These are phyloP conservation scores for Rhaphigaster nebulosa DNA, from an alignment of 2,888 invertebrate genomes.

Conservation along the genomic window DNA sequence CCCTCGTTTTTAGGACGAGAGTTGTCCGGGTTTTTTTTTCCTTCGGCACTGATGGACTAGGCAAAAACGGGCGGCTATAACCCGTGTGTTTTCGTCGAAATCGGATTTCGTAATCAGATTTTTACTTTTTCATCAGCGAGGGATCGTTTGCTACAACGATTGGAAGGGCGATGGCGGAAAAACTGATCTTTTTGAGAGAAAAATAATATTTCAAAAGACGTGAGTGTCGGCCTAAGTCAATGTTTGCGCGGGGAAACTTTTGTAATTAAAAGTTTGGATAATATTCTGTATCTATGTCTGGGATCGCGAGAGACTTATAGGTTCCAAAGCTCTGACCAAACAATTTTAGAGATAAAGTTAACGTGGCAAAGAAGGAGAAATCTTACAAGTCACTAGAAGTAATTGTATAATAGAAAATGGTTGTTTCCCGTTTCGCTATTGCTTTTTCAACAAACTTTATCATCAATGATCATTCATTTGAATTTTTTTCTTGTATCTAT, in stretches of 20 bases:
- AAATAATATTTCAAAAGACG: neutral
- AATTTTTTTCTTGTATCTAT: too few relatives aligned
- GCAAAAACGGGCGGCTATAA: neutral
- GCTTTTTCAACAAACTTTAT: neutral
- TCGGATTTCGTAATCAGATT: conserved; percentile 32
- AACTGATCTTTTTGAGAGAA: neutral
- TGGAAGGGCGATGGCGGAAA: neutral
- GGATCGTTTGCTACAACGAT: neutral
- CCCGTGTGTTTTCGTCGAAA: neutral
- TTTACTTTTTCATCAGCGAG: conserved; percentile 28
- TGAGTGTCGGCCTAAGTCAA: neutral
- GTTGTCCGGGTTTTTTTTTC: neutral
- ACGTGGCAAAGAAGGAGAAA: neutral
- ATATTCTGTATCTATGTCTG: neutral
- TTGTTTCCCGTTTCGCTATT: neutral
- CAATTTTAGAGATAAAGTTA: neutral
- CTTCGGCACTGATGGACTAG: neutral
- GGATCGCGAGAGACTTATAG: neutral
- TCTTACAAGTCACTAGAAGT: neutral
- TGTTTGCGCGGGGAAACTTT: neutral
- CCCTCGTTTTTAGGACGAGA: neutral
- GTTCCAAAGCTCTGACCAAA: neutral
- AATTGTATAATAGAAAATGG: neutral
- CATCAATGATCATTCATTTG: too few relatives aligned
- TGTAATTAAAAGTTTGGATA: neutral